Percentiles rank a stretch among this genome's conserved stretches.
phyloP scores from a whole-genome alignment of 1,140 invertebrate species.

The Tetraneura akinire region DNA sequence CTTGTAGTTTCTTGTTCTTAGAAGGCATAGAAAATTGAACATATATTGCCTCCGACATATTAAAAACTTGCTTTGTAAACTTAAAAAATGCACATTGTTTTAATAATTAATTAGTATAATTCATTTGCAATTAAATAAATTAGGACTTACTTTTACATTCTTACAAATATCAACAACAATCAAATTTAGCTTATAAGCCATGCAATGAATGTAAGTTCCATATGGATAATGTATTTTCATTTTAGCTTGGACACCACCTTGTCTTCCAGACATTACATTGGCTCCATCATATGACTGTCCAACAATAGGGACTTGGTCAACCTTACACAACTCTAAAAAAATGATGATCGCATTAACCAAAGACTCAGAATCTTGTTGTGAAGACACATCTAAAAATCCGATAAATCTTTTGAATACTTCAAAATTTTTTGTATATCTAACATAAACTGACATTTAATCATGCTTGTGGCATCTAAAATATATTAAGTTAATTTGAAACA shows the following conservation, averaged over 20 bases:
- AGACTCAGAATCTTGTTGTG: neutral
- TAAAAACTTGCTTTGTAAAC: neutral
- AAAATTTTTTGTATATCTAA: neutral
- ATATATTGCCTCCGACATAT: neutral
- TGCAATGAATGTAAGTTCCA: neutral
- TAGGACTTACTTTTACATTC: neutral
- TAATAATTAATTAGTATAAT: no score
- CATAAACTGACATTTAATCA: neutral
- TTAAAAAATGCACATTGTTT: no score
- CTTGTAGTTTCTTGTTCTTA: neutral
- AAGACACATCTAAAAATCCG: neutral
- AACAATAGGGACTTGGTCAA: neutral
- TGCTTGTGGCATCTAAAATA: neutral
- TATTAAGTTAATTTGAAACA: neutral
- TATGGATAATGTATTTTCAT: neutral
- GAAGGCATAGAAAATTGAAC: neutral
- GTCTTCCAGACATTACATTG: neutral
- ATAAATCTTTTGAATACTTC: neutral
- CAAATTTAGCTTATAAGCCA: no score
- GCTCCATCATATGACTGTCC: neutral
- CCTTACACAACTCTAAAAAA: neutral
- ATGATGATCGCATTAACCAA: neutral
- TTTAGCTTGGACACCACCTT: neutral
- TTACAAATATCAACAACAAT: neutral
- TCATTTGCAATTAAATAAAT: no score